Conservation (phyloP, 2,113 vertebrate genomes). For the Rhagologus leucostigma region DNA sequence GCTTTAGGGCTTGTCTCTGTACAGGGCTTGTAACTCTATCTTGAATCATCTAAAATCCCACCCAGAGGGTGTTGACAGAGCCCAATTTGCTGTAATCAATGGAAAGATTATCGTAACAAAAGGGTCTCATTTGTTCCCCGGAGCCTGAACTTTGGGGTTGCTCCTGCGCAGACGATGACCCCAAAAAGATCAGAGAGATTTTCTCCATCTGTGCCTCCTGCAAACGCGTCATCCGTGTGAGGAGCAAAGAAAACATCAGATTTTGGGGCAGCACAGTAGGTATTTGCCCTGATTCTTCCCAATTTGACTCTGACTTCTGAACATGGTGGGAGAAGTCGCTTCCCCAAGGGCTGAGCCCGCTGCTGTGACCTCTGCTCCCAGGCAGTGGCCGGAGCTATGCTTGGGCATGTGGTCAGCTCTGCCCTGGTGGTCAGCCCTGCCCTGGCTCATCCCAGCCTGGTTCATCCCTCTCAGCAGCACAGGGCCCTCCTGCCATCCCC, state of each 20-base stretch:
- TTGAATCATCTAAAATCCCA: not conserved
- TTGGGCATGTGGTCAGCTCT: not conserved
- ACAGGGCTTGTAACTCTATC: not conserved
- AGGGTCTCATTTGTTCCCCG: not conserved
- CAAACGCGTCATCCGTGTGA: rapidly evolving
- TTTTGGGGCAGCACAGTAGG: rapidly evolving
- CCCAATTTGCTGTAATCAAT: not conserved
- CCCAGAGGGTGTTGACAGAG: not conserved
- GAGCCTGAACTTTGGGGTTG: not conserved
- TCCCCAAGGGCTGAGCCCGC: rapidly evolving
- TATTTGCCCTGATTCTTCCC: not conserved
- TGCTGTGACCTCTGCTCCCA: not conserved
- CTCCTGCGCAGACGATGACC: not conserved
- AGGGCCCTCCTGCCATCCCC: not conserved
- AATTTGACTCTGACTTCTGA: not conserved
- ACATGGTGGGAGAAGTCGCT: rapidly evolving
- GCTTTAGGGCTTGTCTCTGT: not conserved
- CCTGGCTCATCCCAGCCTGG: too few relatives aligned
- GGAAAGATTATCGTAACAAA: not conserved
- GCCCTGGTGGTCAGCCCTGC: not conserved
- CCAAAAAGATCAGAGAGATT: not conserved
- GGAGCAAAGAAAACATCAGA: not conserved
- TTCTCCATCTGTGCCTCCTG: rapidly evolving
- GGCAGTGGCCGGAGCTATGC: not conserved
- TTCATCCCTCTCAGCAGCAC: rapidly evolving